These are phyloP conservation scores for Coluber constrictor DNA, from an alignment of 2,797 vertebrate species.

Conservation along the genomic window DNA sequence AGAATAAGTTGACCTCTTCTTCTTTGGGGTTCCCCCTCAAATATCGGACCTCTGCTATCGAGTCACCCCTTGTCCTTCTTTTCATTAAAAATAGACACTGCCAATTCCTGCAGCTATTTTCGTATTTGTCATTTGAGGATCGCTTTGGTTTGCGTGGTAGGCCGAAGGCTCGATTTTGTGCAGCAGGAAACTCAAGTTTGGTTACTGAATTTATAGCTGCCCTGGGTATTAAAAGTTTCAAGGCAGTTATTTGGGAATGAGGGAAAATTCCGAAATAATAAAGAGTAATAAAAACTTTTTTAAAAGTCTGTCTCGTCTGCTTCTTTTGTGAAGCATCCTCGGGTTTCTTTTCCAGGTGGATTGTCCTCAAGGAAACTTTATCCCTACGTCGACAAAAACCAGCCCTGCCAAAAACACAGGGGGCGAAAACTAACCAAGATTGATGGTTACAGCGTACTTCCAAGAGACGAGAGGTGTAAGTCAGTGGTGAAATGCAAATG, in stretches of 20 bases:
- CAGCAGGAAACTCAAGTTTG: not conserved
- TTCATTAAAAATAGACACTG: not conserved
- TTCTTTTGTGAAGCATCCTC: not conserved
- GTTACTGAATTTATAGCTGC: not conserved
- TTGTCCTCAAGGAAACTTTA: rapidly evolving
- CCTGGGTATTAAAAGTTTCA: not conserved
- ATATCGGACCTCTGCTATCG: not conserved
- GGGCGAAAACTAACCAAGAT: not conserved
- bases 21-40: not conserved
- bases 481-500: too few species aligned
- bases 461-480: constrained; percentile 24
- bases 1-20: not conserved
- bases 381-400: not conserved
- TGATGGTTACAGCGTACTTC: constrained; percentile 31
- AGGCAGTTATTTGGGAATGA: not conserved
- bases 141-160: not conserved
- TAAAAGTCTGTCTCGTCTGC: not conserved
- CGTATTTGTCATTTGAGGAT: not conserved
- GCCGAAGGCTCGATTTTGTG: not conserved
- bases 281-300: not conserved
- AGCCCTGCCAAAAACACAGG: not conserved
- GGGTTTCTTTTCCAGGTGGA: not conserved
- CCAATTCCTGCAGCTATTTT: not conserved
- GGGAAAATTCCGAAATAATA: not conserved
- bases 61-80: not conserved